Base-by-base conservation (phyloP, 53 echinoderm and acorn worm species). In the Holothuria leucospilota region DNA sequence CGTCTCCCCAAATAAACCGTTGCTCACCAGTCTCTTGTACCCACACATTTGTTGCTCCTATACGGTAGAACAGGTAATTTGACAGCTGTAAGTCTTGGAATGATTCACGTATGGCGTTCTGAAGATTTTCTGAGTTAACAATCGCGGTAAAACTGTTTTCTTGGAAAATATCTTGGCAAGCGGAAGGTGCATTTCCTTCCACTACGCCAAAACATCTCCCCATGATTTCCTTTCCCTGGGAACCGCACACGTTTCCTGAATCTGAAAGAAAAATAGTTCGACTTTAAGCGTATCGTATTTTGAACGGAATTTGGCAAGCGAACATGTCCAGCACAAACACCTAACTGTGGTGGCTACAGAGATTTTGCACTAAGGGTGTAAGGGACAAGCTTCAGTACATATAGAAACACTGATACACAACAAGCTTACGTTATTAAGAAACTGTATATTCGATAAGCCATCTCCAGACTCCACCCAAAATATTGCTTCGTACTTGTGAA, bases 151-250 rank as follows among this genome's bases (percentile, higher is more conserved):
- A 29, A 21, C 80, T 80, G 21, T 80, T 80, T 20, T 14, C 27
- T 59, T 80, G 80, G 56, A 80, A 80, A 26, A 80, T 80, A 39
- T 80, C 29, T 39, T 62, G 60, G 20, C 80, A 80, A 38, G 80
- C 80, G 34, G 30, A 15, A 6, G 38, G 61, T 14, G 80, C 23
- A 56, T 39, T 18, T 26, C 62, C 59, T 40, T 51, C n/a, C 20
- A 61, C 62, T 7, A 59, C 60, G 21, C 52, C 27, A 60, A 60
- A 80, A 30, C 80, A 80, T 12, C 80, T 59, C 12, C 80, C 80
- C 24, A 59, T 21, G 56, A 80, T 60, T 20, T 60, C 59, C 15
- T 29, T 12, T 8, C 26, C 34, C 28, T 30, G 11, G 27, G 80
- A 59, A 13, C 80, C 61, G 5, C 80, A 80, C 6, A 80, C 38